A percentile compares a stretch with the other conserved stretches of the same genome.
Conservation (phyloP, 2,113 vertebrate genomes). For the Rhinolophus ferrumequinum region DNA sequence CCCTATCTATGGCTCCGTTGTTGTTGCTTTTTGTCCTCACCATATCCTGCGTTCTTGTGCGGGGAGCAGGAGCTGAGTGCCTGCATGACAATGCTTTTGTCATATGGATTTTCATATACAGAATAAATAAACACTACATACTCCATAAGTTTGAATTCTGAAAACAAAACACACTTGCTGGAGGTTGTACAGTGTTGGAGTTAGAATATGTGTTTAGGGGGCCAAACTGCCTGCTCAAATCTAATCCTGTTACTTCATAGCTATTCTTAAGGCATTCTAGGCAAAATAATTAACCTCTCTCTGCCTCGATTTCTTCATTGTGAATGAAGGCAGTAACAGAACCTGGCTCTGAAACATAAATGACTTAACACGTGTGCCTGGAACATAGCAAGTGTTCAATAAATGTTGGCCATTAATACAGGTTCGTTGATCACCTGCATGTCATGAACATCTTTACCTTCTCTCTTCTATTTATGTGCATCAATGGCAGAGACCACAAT, state of each 20-base stretch:
- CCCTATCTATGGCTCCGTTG: too few relatives aligned
- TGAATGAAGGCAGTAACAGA: not conserved
- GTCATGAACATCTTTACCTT: not conserved
- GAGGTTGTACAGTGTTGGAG: not conserved
- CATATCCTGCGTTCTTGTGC: too few relatives aligned
- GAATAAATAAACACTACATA: not conserved
- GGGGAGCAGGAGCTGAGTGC: too few relatives aligned
- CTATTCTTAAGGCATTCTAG: not conserved
- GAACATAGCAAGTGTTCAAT: not conserved
- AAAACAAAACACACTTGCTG: not conserved
- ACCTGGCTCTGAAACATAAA: not conserved
- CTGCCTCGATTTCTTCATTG: not conserved
- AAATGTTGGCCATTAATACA: not conserved
- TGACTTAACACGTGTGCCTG: not conserved
- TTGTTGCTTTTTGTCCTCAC: too few relatives aligned
- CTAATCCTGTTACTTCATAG: not conserved
- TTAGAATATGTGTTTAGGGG: not conserved
- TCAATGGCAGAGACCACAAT: not conserved
- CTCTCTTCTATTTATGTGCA: not conserved
- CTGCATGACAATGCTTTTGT: not conserved
- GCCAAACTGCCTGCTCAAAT: not conserved
- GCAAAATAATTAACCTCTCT: not conserved
- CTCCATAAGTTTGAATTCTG: not conserved
- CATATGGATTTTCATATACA: not conserved
- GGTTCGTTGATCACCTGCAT: not conserved